Percentiles rank a stretch among this genome's conserved stretches.
Evolutionary conservation across 2,888 invertebrate species (phyloP).

Genomic region (Hypselothyrea guttata): DNA sequence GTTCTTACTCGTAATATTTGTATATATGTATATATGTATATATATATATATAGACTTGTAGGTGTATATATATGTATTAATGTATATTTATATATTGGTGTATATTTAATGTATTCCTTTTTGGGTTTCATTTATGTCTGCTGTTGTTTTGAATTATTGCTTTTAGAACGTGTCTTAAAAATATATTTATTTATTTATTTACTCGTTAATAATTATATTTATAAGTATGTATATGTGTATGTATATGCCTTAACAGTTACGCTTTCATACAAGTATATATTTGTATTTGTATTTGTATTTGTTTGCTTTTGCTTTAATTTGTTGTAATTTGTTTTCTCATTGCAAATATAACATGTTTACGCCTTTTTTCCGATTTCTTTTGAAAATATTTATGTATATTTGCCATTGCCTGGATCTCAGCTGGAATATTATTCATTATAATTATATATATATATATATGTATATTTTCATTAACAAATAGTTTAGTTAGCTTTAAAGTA

Average conservation of each 20-base stretch:
- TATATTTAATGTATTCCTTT: constrained; percentile 68
- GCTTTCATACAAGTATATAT: constrained; percentile 40
- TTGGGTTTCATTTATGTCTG: constrained; percentile 26
- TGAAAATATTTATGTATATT: constrained; percentile 31
- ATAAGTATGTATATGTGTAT: constrained; percentile 36
- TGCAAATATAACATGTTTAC: constrained; percentile 69
- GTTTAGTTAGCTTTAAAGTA: constrained; percentile 56
- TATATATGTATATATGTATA: constrained; percentile 43
- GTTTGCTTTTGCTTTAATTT: neutral
- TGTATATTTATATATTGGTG: constrained; percentile 77
- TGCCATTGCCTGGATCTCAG: constrained; percentile 20
- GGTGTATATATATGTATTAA: constrained; percentile 38
- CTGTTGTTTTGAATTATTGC: constrained; percentile 81
- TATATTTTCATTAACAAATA: constrained; percentile 48
- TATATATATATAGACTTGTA: constrained; percentile 44
- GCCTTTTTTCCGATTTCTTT: constrained; percentile 16
- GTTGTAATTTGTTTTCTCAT: constrained; percentile 1
- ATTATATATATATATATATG: constrained; percentile 23
- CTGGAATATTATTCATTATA: constrained; percentile 30
- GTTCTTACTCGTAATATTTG: constrained; percentile 23
- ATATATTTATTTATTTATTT: constrained; percentile 61
- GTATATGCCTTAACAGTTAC: constrained; percentile 52
- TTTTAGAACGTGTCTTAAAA: constrained; percentile 82
- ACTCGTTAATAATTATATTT: constrained; percentile 34
- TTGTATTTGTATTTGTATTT: constrained; percentile 29